Evolutionary conservation across 2,113 vertebrate species (phyloP).

Genomic region (Ammospiza caudacuta): DNA sequence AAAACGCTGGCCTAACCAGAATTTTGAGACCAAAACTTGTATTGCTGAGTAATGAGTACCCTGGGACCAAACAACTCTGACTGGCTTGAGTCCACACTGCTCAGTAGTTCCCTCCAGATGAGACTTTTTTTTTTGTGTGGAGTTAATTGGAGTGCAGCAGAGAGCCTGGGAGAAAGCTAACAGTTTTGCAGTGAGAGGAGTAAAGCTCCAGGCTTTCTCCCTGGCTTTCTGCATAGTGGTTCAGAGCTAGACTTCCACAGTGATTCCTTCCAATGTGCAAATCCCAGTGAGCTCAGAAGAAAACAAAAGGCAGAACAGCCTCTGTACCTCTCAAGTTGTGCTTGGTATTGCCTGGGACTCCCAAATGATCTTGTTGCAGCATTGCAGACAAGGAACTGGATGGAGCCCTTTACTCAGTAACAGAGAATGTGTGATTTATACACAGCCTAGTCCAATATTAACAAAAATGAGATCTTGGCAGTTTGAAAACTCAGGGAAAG

Average conservation of each 20-base stretch:
- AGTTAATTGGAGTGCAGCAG: background rate
- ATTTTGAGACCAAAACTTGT: background rate
- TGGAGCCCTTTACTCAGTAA: background rate
- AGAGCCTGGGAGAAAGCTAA: background rate
- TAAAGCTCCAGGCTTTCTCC: background rate
- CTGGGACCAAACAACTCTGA: background rate
- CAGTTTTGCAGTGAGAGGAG: background rate
- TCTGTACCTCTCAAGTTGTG: background rate
- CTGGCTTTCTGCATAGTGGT: background rate
- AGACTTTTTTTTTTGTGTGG: background rate
- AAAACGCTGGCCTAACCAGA: background rate
- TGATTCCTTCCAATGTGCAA: rapidly evolving
- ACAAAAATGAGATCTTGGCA: background rate
- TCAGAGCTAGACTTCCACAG: background rate
- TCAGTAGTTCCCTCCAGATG: background rate
- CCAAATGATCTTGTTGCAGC: background rate
- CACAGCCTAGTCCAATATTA: background rate
- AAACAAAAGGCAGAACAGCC: background rate
- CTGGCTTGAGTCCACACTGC: background rate
- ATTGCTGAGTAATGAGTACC: background rate
- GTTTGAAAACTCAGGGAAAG: rapidly evolving
- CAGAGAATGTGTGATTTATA: background rate
- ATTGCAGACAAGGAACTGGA: background rate
- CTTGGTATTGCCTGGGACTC: background rate
- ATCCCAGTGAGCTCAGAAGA: background rate